These are phyloP conservation scores for Apodemia mormo DNA, from an alignment of 2,888 invertebrate genomes.

Conservation along the genomic window DNA sequence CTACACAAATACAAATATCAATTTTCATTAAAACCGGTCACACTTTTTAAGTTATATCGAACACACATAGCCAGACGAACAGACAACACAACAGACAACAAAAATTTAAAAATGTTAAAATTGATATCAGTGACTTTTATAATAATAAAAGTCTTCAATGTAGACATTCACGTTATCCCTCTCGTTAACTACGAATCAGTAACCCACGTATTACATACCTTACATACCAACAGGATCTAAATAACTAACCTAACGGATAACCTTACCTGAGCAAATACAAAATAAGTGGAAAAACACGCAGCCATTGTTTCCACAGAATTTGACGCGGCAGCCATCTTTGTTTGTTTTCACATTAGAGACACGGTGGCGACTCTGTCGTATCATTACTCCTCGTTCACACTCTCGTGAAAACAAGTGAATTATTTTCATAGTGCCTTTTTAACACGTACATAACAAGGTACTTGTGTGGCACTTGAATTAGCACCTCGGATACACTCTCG, in stretches of 20 bases:
- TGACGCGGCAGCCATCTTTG: slow-evolving; percentile 32
- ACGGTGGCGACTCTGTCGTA: slow-evolving; percentile 17
- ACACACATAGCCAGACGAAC: too few relatives aligned
- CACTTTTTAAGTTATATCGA: too few relatives aligned
- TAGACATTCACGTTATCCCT: too few relatives aligned
- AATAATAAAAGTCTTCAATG: too few relatives aligned
- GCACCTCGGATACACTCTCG: slow-evolving; percentile 31
- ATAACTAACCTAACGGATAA: slow-evolving; percentile 15
- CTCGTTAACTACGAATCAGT: neutral
- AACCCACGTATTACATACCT: neutral
- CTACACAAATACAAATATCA: too few relatives aligned
- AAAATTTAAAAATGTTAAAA: too few relatives aligned
- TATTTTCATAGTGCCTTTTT: slow-evolving; percentile 34
- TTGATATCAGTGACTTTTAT: too few relatives aligned
- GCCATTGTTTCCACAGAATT: slow-evolving; percentile 38
- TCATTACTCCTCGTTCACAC: slow-evolving; percentile 18
- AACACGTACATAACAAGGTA: slow-evolving; percentile 34
- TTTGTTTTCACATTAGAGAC: slow-evolving; percentile 25
- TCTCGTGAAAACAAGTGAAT: slow-evolving; percentile 29
- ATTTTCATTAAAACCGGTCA: too few relatives aligned
- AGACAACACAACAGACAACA: too few relatives aligned
- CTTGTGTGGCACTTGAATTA: slow-evolving; percentile 31
- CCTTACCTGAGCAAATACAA: neutral
- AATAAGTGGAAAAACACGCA: slow-evolving; percentile 25
- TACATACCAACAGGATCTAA: slow-evolving; percentile 1